Conservation (phyloP, 2,888 invertebrate genomes). For the Chrysina gloriosa region DNA sequence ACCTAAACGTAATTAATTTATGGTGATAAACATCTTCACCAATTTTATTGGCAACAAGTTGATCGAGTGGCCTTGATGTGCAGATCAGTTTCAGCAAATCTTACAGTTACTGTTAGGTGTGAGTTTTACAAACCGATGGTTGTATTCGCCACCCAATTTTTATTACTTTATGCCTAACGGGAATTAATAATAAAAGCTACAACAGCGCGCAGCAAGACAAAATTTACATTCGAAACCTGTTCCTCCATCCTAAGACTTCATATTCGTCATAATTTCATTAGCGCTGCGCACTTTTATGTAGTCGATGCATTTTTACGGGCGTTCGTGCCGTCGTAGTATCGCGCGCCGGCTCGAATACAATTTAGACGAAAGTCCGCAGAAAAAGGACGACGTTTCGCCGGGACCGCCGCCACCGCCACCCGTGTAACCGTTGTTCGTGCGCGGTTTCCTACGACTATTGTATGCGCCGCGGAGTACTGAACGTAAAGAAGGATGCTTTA, state of each 20-base stretch:
- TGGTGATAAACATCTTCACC: too few relatives aligned
- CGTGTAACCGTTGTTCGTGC: slow-evolving; percentile 9
- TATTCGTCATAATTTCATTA: slow-evolving; percentile 25
- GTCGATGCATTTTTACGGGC: slow-evolving; percentile 21
- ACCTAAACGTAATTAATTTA: too few relatives aligned
- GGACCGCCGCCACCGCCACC: not conserved
- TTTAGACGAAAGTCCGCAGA: not conserved
- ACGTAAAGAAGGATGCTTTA: slow-evolving; percentile 57
- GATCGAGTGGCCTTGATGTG: too few relatives aligned
- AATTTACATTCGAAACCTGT: not conserved
- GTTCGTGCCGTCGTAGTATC: not conserved
- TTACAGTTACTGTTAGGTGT: too few relatives aligned
- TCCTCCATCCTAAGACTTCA: not conserved
- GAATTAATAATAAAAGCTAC: too few relatives aligned
- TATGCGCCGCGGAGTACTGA: slow-evolving; percentile 53
- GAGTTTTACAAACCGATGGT: too few relatives aligned
- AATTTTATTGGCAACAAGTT: too few relatives aligned
- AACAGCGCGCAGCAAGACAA: not conserved
- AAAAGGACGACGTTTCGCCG: not conserved
- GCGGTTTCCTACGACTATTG: slow-evolving; percentile 50
- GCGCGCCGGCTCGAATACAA: not conserved
- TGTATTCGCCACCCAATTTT: too few relatives aligned
- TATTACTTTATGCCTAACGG: too few relatives aligned
- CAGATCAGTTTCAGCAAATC: too few relatives aligned
- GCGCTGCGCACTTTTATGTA: slow-evolving; percentile 13